Conservation (phyloP, 2,888 invertebrate species). For the Drosophila macrospina region DNA sequence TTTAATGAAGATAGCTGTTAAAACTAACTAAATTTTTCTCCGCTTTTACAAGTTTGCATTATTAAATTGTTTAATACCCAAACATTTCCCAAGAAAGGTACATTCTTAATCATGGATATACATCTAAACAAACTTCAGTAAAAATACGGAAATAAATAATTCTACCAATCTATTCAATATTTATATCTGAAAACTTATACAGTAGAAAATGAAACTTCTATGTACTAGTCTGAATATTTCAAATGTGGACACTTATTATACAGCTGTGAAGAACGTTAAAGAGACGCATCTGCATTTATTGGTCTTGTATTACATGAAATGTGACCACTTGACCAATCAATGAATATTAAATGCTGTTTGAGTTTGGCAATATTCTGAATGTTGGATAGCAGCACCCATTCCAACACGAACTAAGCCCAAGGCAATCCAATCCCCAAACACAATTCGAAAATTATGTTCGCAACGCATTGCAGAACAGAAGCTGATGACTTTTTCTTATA, state of each 20-base stretch:
- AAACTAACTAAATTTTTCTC: too few relatives aligned
- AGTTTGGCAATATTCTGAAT: constrained; percentile 36
- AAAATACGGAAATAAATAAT: too few relatives aligned
- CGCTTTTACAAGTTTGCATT: too few relatives aligned
- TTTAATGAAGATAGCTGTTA: too few relatives aligned
- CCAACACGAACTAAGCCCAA: constrained; percentile 1
- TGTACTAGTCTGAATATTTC: neutral
- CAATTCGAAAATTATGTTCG: constrained; percentile 37
- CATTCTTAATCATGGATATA: too few relatives aligned
- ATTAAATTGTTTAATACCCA: too few relatives aligned
- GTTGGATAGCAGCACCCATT: constrained; percentile 12
- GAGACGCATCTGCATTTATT: constrained; percentile 33
- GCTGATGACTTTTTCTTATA: constrained; percentile 14
- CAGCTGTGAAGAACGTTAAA: constrained; percentile 7
- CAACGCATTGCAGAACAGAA: constrained; percentile 4
- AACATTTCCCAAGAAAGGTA: too few relatives aligned
- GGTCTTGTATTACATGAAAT: constrained; percentile 62
- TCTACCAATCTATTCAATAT: too few relatives aligned
- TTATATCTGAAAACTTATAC: too few relatives aligned
- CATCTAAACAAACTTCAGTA: too few relatives aligned
- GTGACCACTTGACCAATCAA: constrained; percentile 72
- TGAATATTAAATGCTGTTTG: constrained; percentile 65
- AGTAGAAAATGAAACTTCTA: too few relatives aligned
- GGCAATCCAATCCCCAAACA: constrained; percentile 7
- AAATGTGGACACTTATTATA: neutral